Percentiles rank a stretch among this genome's conserved stretches.
phyloP scores from a whole-genome alignment of 2,113 vertebrate species.

The Camelus bactrianus region DNA sequence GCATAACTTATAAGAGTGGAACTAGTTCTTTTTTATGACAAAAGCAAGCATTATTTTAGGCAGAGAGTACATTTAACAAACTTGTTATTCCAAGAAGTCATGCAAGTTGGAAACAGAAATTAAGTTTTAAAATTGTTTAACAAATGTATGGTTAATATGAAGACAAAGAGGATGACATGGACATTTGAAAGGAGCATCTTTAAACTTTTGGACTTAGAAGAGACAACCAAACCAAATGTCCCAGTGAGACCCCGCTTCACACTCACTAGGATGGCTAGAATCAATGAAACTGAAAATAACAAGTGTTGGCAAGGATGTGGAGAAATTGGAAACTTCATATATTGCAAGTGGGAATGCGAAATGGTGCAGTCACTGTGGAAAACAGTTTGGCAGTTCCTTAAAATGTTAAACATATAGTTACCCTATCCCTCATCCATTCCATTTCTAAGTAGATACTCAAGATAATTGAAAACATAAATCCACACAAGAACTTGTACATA shows the following conservation, averaged over 20 bases:
- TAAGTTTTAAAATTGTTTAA: slow-evolving; percentile 38
- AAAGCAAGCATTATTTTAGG: not conserved
- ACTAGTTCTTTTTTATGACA: not conserved
- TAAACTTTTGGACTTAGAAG: not conserved
- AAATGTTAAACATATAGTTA: not conserved
- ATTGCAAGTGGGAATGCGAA: not conserved
- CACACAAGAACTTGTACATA: not conserved
- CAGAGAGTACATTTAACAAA: not conserved
- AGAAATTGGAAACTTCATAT: not conserved
- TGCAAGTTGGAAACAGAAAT: not conserved
- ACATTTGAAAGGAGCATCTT: not conserved
- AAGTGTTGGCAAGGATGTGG: not conserved
- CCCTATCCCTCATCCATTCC: not conserved
- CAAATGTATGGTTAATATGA: not conserved
- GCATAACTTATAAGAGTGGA: not conserved
- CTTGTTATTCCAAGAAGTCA: not conserved
- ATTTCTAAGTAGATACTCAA: not conserved
- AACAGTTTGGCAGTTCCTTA: not conserved
- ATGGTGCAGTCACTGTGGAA: not conserved
- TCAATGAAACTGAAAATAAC: slow-evolving; percentile 36
- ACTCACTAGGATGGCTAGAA: not conserved
- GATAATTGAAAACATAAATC: not conserved
- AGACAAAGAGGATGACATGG: not conserved
- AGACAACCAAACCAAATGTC: not conserved
- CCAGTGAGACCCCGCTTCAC: not conserved